phyloP scores from a whole-genome alignment of 1,140 invertebrate genomes.

The Lordiphosa collinella region DNA sequence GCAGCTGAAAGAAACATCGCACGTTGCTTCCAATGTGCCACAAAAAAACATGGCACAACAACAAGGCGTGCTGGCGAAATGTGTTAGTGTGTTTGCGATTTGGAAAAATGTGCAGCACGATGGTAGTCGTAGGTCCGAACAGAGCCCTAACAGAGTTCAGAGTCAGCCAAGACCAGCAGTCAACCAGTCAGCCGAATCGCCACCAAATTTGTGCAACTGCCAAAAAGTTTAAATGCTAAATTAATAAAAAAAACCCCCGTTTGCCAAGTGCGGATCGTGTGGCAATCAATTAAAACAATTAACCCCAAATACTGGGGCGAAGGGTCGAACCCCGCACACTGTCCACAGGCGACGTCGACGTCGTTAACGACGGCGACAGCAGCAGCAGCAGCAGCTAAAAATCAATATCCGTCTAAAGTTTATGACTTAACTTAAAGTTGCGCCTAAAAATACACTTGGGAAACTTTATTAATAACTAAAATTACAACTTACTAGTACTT shows the following conservation, averaged over 20 bases:
- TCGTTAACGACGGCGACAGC: slow-evolving; percentile 20
- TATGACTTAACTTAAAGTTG: slow-evolving; percentile 66
- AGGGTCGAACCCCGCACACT: too few relatives aligned
- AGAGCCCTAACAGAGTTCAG: slow-evolving; percentile 23
- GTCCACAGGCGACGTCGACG: slow-evolving; percentile 2
- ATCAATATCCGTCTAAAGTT: slow-evolving; percentile 80
- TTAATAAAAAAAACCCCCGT: too few relatives aligned
- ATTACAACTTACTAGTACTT: neutral
- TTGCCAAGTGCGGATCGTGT: too few relatives aligned
- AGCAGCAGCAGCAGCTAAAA: slow-evolving; percentile 58
- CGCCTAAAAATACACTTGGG: slow-evolving; percentile 3
- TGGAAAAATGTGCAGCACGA: slow-evolving; percentile 24
- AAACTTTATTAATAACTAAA: too few relatives aligned
- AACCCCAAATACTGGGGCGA: slow-evolving; percentile 1
- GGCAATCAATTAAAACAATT: slow-evolving; percentile 55
- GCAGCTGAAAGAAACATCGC: slow-evolving; percentile 25
- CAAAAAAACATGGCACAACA: slow-evolving; percentile 29
- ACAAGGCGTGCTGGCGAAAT: slow-evolving; percentile 8
- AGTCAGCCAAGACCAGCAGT: slow-evolving; percentile 15
- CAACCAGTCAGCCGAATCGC: slow-evolving; percentile 9
- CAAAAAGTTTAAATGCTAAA: neutral
- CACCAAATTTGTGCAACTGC: slow-evolving; percentile 28
- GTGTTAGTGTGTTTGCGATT: slow-evolving; percentile 46
- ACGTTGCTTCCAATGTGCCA: slow-evolving; percentile 67
- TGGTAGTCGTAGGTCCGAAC: slow-evolving; percentile 34